Percentiles rank a stretch among this genome's conserved stretches.
Conservation (phyloP, 2,113 vertebrate species). For the Mobula birostris region DNA sequence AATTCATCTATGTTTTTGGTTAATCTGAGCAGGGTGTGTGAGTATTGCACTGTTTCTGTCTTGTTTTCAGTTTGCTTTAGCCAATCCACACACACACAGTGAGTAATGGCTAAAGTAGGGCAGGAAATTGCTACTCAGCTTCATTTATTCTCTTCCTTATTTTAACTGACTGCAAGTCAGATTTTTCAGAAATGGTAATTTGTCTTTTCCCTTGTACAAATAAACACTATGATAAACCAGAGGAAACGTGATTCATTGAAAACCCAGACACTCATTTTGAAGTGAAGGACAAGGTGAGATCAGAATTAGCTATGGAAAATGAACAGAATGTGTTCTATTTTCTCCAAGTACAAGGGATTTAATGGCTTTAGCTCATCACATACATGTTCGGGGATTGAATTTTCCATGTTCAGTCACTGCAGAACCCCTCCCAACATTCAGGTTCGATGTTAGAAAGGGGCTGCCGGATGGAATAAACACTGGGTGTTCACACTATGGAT, state of each 20-base stretch:
- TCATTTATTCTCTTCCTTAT: slow-evolving; percentile 37
- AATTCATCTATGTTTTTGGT: not conserved
- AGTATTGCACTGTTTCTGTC: not conserved
- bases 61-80: not conserved
- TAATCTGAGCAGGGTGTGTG: not conserved
- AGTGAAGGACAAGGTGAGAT: slow-evolving; percentile 33
- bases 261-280: slow-evolving; percentile 31
- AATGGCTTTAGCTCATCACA: slow-evolving; percentile 16
- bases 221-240: slow-evolving; percentile 16
- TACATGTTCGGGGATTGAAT: not conserved
- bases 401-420: not conserved
- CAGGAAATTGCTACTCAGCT: slow-evolving; percentile 32
- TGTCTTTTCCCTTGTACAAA: slow-evolving; percentile 31
- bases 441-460: not conserved
- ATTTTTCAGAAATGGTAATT: slow-evolving; percentile 32
- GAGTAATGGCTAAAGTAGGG: slow-evolving; percentile 27
- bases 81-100: not conserved
- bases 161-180: slow-evolving; percentile 34
- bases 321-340: not conserved
- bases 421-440: not conserved
- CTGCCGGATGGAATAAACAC: not conserved
- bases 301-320: slow-evolving; percentile 23
- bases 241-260: slow-evolving; percentile 23
- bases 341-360: not conserved
- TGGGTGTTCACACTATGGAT: no score